A percentile compares a stretch with the other conserved stretches of the same genome.
Conservation (phyloP, 1,140 invertebrate species). For the Drosophila subpulchrella region DNA sequence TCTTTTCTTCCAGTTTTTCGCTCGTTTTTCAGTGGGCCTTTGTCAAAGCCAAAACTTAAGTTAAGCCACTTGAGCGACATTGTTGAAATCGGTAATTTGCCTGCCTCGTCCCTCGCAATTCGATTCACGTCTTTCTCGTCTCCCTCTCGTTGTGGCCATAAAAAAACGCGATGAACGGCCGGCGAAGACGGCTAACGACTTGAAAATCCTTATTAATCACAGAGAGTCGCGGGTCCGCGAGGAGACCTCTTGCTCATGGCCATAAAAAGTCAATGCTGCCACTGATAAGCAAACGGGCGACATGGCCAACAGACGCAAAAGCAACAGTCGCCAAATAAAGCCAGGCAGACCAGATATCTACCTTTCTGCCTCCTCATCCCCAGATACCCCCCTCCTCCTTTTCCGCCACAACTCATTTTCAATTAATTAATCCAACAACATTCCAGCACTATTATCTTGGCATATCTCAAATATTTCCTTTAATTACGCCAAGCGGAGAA, state of each 20-base stretch:
- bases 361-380: slow-evolving; percentile 10
- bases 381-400: slow-evolving; percentile 2
- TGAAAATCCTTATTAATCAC: slow-evolving; percentile 83
- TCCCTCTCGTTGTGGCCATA: slow-evolving; percentile 55
- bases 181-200: slow-evolving; percentile 69
- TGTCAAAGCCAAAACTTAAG: slow-evolving; percentile 73
- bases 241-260: slow-evolving; percentile 52
- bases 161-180: slow-evolving; percentile 36
- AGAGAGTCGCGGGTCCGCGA: slow-evolving; percentile 30
- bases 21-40: slow-evolving; percentile 44
- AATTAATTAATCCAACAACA: slow-evolving; percentile 83
- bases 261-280: slow-evolving; percentile 78
- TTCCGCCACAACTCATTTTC: slow-evolving; percentile 76
- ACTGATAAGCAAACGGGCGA: slow-evolving; percentile 79
- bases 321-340: slow-evolving; percentile 60
- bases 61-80: slow-evolving; percentile 81
- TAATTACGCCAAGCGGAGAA: slow-evolving; percentile 67
- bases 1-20: slow-evolving; percentile 10
- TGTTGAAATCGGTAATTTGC: slow-evolving; percentile 82
- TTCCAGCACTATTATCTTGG: slow-evolving; percentile 82
- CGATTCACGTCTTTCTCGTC: slow-evolving; percentile 16
- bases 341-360: slow-evolving; percentile 24
- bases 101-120: slow-evolving; percentile 45
- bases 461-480: slow-evolving; percentile 82
- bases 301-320: slow-evolving; percentile 64